Conservation (phyloP, 2,113 vertebrate species). For the Chamaetylas fuelleborni region DNA sequence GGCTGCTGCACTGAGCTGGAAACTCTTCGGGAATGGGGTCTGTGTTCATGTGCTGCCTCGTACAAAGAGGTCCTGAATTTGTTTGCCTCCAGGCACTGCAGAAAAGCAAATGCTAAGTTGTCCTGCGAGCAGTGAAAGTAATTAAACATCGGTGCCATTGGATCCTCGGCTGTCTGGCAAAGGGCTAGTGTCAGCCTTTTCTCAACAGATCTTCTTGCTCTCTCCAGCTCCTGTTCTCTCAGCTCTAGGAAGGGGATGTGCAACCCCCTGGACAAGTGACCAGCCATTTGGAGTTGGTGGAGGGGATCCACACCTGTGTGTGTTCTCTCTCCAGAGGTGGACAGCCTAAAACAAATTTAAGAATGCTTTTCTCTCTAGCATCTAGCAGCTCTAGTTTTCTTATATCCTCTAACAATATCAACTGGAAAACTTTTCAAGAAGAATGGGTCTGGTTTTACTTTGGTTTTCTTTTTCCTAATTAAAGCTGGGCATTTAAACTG, state of each 20-base stretch:
- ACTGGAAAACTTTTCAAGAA: neutral
- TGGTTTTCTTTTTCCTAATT: neutral
- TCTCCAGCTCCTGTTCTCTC: neutral
- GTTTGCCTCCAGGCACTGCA: neutral
- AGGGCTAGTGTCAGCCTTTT: neutral
- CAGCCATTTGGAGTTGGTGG: neutral
- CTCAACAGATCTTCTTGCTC: neutral
- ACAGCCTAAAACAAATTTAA: neutral
- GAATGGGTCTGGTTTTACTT: neutral
- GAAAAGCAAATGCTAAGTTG: neutral
- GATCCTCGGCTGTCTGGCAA: neutral
- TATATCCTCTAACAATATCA: neutral
- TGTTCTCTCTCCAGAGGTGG: neutral
- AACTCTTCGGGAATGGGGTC: neutral
- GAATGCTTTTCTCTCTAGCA: neutral
- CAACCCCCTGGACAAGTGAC: neutral
- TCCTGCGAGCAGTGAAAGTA: neutral
- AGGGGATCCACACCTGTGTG: neutral
- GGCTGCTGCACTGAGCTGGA: neutral
- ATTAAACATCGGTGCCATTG: accelerated
- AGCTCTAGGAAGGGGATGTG: neutral
- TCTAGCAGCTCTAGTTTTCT: neutral
- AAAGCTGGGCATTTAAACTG: neutral
- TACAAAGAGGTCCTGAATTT: neutral
- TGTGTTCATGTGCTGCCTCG: neutral